Percentiles rank a stretch among this genome's conserved stretches.
These are phyloP conservation scores for Metalampra italica DNA, from an alignment of 2,888 invertebrate species.

Conservation along the genomic window DNA sequence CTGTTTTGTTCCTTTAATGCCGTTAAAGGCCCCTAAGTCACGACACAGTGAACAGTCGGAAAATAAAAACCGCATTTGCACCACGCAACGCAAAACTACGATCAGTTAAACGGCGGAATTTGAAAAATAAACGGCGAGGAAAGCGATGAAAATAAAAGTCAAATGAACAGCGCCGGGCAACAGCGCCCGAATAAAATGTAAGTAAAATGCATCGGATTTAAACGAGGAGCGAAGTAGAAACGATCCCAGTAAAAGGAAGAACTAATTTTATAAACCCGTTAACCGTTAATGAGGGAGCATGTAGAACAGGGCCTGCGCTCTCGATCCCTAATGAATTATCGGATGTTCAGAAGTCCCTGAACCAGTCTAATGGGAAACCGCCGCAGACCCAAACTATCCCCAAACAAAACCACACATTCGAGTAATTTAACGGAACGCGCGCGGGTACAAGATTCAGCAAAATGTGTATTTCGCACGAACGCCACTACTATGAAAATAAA, in stretches of 20 bases:
- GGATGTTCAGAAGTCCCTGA: slow-evolving; percentile 28
- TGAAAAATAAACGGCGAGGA: slow-evolving; percentile 45
- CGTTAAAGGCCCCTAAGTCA: slow-evolving; percentile 44
- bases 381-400: slow-evolving; percentile 28
- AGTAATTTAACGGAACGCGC: slow-evolving; percentile 25
- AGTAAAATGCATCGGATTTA: slow-evolving; percentile 26
- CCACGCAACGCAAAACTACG: slow-evolving; percentile 52
- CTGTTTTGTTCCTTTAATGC: slow-evolving; percentile 36
- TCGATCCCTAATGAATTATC: slow-evolving; percentile 40
- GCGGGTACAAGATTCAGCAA: slow-evolving; percentile 13
- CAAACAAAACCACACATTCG: slow-evolving; percentile 33
- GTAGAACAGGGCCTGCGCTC: slow-evolving; percentile 27
- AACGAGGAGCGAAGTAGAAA: slow-evolving; percentile 35
- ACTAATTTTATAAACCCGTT: slow-evolving; percentile 31
- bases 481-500: slow-evolving; percentile 35
- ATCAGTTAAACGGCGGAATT: slow-evolving; percentile 58
- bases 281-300: slow-evolving; percentile 49
- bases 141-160: slow-evolving; percentile 45
- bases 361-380: slow-evolving; percentile 26
- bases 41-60: slow-evolving; percentile 38
- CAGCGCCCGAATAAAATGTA: slow-evolving; percentile 28
- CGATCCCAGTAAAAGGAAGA: slow-evolving; percentile 32
- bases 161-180: slow-evolving; percentile 31
- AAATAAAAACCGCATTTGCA: slow-evolving; percentile 46
- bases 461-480: slow-evolving; percentile 29